Evolutionary conservation across 2,888 invertebrate species (phyloP), one percentile per base, ranked within the genome.

Genomic region (Drosophila siamana): DNA sequence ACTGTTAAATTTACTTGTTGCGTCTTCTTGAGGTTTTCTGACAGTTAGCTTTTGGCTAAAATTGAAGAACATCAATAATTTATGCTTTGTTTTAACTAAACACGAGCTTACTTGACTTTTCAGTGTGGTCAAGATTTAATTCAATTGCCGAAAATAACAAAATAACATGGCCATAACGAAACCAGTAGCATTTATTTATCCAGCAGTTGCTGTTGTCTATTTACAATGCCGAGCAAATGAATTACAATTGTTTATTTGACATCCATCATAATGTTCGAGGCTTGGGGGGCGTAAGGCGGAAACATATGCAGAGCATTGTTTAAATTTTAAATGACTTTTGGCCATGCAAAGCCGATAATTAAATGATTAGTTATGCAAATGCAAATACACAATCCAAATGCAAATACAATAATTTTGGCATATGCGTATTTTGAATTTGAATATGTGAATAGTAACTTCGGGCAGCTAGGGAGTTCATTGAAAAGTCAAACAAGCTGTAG

Each of bases 281-380:
- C n/a, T n/a, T n/a, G n/a, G n/a, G n/a, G n/a, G n/a, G n/a, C n/a
- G n/a, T n/a, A n/a, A n/a, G n/a, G n/a, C n/a, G n/a, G 36, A 3
- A 22, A 15, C 3, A 15, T 8, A 24, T 40, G 13, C 38, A 16
- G 22, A 15, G 40, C 19, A 19, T 65, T 80, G 76, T 76, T 86
- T 70, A 69, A 80, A 69, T 72, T 78, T 78, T 66, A 75, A 77
- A 86, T 88, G 79, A 85, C 70, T 86, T 81, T 79, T 47, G 7
- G 22, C 55, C 52, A 46, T 69, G 46, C 63, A 72, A 80, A 74
- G 64, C 66, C 69, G 56, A 86, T 87, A 87, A 87, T 87, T 80
- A 72, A 87, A 82, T 87, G 72, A 80, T 85, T 87, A 82, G 79
- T 73, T 80, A 85, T 87, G 73, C 76, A 82, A 85, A 82, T 81